Conservation (phyloP, 2,797 vertebrate species). For the Spinibarbus caldwelli region DNA sequence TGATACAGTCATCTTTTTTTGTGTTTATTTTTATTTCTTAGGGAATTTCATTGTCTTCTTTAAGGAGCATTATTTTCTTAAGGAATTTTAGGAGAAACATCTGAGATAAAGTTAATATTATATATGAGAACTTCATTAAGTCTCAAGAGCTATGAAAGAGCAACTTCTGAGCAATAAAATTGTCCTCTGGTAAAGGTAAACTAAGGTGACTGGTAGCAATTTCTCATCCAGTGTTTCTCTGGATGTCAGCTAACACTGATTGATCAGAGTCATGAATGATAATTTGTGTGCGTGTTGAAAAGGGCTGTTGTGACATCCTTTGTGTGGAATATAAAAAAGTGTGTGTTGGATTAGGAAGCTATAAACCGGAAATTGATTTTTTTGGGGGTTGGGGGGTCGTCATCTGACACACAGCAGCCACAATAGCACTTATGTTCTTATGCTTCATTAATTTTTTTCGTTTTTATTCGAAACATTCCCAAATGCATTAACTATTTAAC, state of each 20-base stretch:
- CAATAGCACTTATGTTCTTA: too few species aligned
- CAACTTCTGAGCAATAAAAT: not conserved
- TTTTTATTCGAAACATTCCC: too few species aligned
- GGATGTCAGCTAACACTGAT: not conserved
- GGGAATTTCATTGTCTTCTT: not conserved
- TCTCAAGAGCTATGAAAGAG: not conserved
- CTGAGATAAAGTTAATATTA: not conserved
- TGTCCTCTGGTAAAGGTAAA: not conserved
- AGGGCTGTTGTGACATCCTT: not conserved
- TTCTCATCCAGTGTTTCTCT: not conserved
- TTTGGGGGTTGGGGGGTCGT: too few species aligned
- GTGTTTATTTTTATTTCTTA: not conserved
- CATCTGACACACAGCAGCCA: too few species aligned
- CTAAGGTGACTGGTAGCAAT: not conserved
- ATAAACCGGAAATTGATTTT: constrained; percentile 6
- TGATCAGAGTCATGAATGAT: not conserved
- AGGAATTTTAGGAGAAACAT: not conserved
- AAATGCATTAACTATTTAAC: too few species aligned
- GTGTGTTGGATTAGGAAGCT: not conserved
- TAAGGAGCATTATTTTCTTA: not conserved
- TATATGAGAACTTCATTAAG: not conserved
- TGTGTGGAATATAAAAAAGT: constrained; percentile 5
- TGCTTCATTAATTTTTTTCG: too few species aligned
- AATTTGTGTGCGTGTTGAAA: not conserved
- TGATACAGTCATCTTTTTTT: not conserved